Evolutionary conservation across 2,797 vertebrate species (phyloP).

Genomic region (Pseudotriccus pelzelni): DNA sequence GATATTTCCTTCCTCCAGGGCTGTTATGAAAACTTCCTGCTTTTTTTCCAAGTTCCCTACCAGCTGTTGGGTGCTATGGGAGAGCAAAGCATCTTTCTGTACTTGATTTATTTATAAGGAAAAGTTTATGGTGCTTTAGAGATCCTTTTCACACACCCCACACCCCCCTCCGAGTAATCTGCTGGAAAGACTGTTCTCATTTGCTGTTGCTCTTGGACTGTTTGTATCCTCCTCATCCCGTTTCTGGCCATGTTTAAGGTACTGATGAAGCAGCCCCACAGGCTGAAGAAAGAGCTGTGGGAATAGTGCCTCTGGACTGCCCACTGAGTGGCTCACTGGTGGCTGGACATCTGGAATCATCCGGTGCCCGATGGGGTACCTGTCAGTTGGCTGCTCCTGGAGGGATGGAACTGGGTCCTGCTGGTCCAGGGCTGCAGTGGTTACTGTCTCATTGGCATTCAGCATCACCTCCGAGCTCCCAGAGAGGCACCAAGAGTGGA

Average conservation of each 20-base stretch:
- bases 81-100: background rate
- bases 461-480: background rate
- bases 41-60: background rate
- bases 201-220: background rate
- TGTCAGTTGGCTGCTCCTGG: background rate
- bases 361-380: background rate
- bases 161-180: background rate
- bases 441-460: background rate
- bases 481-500: background rate
- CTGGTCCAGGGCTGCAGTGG: background rate
- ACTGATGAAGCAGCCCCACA: background rate
- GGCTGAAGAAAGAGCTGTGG: background rate
- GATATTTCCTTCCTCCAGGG: conserved; percentile 6
- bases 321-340: background rate
- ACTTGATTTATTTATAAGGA: background rate
- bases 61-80: background rate
- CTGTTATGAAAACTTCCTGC: background rate
- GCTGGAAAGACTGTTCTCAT: background rate
- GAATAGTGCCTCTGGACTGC: background rate
- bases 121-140: background rate
- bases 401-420: background rate
- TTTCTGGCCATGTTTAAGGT: background rate
- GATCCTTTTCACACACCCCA: background rate
- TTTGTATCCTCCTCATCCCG: background rate
- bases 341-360: background rate